Conservation (phyloP, 2,888 invertebrate genomes). For the Lottia gigantea region DNA sequence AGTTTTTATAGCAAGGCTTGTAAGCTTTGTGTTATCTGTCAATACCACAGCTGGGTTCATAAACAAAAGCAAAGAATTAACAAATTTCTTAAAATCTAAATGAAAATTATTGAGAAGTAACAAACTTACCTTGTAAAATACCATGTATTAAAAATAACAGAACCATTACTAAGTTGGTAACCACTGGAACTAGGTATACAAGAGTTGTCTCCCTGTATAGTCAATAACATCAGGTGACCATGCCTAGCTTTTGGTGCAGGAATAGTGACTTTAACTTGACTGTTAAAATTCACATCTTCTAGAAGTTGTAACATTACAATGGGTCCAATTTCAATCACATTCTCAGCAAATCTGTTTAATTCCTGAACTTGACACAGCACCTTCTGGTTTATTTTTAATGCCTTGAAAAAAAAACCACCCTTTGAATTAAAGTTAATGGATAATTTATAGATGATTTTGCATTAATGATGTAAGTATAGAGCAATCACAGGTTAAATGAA, state of each 20-base stretch:
- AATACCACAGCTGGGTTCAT: too few species aligned
- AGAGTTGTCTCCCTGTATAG: constrained; percentile 60
- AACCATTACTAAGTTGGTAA: constrained; percentile 49
- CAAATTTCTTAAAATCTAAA: background rate
- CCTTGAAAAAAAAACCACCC: too few species aligned
- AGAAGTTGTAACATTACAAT: constrained; percentile 47
- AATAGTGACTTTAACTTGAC: constrained; percentile 56
- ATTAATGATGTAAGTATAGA: too few species aligned
- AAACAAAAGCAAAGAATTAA: too few species aligned
- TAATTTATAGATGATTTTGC: too few species aligned
- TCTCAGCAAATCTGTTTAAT: constrained; percentile 37
- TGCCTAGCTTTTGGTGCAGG: constrained; percentile 52
- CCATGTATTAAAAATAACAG: constrained; percentile 57
- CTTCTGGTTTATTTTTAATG: constrained; percentile 20
- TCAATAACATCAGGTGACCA: constrained; percentile 56
- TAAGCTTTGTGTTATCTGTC: too few species aligned
- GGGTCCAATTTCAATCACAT: constrained; percentile 57
- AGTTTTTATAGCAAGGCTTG: too few species aligned
- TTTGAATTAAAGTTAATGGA: too few species aligned
- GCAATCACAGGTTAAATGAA: too few species aligned
- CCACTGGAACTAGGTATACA: constrained; percentile 56
- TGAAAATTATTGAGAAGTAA: background rate
- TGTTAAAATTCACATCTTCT: constrained; percentile 40
- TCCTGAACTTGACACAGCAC: constrained; percentile 26
- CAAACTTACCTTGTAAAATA: constrained; percentile 57